Evolutionary conservation across 2,797 vertebrate species (phyloP).

Genomic region (Lemur catta): DNA sequence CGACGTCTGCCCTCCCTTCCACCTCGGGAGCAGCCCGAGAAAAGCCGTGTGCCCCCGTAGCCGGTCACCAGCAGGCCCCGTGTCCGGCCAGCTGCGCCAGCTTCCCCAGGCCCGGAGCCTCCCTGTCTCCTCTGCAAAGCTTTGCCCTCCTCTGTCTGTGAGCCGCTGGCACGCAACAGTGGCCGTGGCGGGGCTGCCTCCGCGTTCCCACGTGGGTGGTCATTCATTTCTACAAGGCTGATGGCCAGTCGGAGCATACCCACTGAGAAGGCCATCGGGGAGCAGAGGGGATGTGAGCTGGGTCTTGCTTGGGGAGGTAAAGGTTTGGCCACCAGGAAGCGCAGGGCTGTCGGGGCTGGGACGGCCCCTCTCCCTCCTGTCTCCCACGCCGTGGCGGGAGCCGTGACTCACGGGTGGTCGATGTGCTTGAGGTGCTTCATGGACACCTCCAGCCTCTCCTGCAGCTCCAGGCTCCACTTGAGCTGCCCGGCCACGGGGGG

Average conservation of each 20-base stretch:
- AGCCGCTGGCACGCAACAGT: accelerated
- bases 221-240: not conserved
- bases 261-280: accelerated
- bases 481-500: constrained; percentile 82
- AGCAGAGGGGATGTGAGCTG: accelerated
- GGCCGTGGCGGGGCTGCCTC: accelerated
- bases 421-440: constrained; percentile 78
- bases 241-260: accelerated
- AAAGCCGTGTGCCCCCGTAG: accelerated
- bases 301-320: not conserved
- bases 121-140: not conserved
- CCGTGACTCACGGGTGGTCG: constrained; percentile 80
- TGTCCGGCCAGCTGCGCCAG: not conserved
- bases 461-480: constrained; percentile 85
- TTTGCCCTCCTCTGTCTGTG: accelerated
- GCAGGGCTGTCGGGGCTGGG: not conserved
- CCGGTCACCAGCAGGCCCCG: accelerated
- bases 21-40: too few relatives aligned
- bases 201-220: accelerated
- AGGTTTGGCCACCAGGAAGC: accelerated
- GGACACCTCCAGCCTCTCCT: constrained; percentile 80
- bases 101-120: not conserved
- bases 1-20: accelerated
- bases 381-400: accelerated
- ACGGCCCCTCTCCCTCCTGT: accelerated